Evolutionary conservation across 2,113 vertebrate genomes (phyloP), one percentile per base, ranked within the genome.

Genomic region (Limanda limanda): DNA sequence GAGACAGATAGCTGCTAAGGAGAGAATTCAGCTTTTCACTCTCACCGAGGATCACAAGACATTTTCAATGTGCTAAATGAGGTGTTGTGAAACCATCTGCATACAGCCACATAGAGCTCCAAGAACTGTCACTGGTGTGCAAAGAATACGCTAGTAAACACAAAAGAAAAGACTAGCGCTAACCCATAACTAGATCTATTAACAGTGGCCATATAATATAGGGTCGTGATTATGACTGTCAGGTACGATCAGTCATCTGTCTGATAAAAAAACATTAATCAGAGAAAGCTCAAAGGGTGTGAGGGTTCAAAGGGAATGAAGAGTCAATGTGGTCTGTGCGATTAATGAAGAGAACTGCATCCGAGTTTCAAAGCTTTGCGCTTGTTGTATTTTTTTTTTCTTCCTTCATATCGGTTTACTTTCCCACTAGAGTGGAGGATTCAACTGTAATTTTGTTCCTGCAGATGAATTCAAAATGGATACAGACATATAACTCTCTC

Each of bases 381-480:
- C 78, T 71, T 85, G 84, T 82, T 91, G 84, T 89, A 83, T 86
- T 87, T 71, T 69, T 42, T 40, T 65, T 63, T 63, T 15, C 5
- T 55, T 27, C 40, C 79, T 85, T 86, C 86, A 79, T 87, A 92
- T 85, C 66, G 56, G 83, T 88, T 86, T 85, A 76, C 82, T 81
- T 88, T 92, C 90, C 86, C 84, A 87, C 64, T 71, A 86, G 88
- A 92, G 78, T 82, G 74, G 81, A 78, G 58, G 85, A 95, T 93
- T 93, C 93, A 90, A 90, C 86, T 89, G 86, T 90, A 86, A 93
- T 94, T 92, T 93, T 85, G 86, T 69, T 91, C 78, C 79, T 86
- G 74, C 83, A 82, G 86, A 90, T 91, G 71, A 92, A 91, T 91
- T 85, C 70, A 31, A 89, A 94, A 94, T 94, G 82, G 83, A 91